Percentiles rank a stretch among this genome's conserved stretches.
Evolutionary conservation across 2,888 invertebrate species (phyloP).

Genomic region (Fabriciana adippe): DNA sequence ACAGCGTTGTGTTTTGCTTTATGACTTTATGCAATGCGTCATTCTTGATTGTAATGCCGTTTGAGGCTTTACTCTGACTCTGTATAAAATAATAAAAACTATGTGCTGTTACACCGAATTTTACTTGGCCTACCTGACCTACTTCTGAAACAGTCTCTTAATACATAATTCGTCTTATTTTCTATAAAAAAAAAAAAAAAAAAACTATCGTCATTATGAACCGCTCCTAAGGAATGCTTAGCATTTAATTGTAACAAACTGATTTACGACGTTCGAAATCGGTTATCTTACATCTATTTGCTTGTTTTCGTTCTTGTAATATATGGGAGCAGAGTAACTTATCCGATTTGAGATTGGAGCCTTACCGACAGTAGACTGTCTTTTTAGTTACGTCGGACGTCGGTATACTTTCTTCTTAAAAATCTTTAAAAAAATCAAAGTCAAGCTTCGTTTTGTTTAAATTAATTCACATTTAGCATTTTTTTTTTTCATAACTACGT

Average conservation of each 20-base stretch:
- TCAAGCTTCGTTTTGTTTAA: background rate
- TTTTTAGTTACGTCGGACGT: conserved; percentile 6
- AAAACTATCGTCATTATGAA: background rate
- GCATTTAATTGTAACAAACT: conserved; percentile 46
- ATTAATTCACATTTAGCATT: too few relatives aligned
- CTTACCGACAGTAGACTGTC: conserved; percentile 13
- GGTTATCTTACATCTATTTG: conserved; percentile 46
- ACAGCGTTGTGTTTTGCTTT: too few relatives aligned
- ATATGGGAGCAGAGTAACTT: conserved; percentile 39
- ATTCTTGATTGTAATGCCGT: too few relatives aligned
- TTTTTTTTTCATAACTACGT: too few relatives aligned
- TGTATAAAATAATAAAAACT: too few relatives aligned
- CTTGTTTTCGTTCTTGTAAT: conserved; percentile 45
- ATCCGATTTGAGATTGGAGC: conserved; percentile 30
- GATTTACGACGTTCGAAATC: conserved; percentile 47
- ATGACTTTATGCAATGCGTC: too few relatives aligned
- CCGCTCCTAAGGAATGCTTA: conserved; percentile 12
- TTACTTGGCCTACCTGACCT: too few relatives aligned
- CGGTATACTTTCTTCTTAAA: conserved; percentile 15
- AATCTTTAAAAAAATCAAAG: background rate
- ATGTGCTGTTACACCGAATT: too few relatives aligned
- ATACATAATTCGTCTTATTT: too few relatives aligned
- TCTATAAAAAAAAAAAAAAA: too few relatives aligned
- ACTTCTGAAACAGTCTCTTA: too few relatives aligned
- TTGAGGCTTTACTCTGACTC: too few relatives aligned